These are phyloP conservation scores for Zingel zingel DNA, from an alignment of 2,113 vertebrate genomes.

Conservation along the genomic window DNA sequence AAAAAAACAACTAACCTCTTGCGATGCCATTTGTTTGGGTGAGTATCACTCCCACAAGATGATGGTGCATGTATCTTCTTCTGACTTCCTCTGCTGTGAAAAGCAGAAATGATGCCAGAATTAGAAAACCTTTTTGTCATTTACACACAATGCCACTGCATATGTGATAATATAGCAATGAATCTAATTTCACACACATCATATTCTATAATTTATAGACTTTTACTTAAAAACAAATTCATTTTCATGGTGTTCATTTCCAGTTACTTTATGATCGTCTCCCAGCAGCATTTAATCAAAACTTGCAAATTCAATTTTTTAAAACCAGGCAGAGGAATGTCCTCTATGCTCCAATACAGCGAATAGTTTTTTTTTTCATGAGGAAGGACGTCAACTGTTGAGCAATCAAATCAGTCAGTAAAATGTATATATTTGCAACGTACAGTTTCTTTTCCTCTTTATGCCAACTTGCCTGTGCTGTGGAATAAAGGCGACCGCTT, in stretches of 20 bases:
- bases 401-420: not conserved
- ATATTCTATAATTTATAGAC: not conserved
- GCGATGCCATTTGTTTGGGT: constrained; percentile 68
- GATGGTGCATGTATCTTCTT: constrained; percentile 50
- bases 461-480: constrained; percentile 12
- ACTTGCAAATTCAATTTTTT: no score
- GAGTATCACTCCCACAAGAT: constrained; percentile 38
- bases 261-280: no score
- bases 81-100: constrained; percentile 33
- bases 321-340: not conserved
- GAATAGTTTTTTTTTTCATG: not conserved
- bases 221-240: not conserved
- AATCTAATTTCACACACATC: not conserved
- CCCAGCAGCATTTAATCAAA: not conserved
- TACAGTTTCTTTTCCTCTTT: not conserved
- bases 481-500: not conserved
- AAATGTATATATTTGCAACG: not conserved
- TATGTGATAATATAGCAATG: not conserved
- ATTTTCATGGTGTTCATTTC: not conserved
- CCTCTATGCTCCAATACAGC: not conserved
- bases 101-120: not conserved
- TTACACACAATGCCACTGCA: not conserved
- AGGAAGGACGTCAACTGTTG: not conserved
- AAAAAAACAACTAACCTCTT: constrained; percentile 75
- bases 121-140: not conserved